Percentiles rank a stretch among this genome's conserved stretches.
Conservation (phyloP, 1,140 invertebrate genomes). For the Elysia chlorotica region DNA sequence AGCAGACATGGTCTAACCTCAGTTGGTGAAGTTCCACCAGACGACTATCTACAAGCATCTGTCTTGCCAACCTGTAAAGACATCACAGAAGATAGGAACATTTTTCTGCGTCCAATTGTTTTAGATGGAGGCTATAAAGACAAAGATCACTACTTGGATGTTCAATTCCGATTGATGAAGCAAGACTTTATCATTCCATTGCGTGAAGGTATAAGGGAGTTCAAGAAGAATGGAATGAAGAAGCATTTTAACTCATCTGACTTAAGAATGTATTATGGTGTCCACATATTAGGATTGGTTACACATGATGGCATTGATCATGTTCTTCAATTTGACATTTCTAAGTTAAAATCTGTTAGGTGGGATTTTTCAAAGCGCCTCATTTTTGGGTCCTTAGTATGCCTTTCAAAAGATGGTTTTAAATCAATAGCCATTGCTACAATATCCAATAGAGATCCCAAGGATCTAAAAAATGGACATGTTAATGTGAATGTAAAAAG, state of each 20-base stretch:
- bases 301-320: slow-evolving; percentile 35
- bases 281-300: slow-evolving; percentile 38
- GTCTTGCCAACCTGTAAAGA: too few relatives aligned
- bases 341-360: slow-evolving; percentile 25
- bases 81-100: too few relatives aligned
- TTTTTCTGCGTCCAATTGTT: too few relatives aligned
- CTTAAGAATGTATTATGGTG: slow-evolving; percentile 38
- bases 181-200: slow-evolving; percentile 70
- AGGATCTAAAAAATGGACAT: slow-evolving; percentile 24
- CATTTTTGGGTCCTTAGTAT: slow-evolving; percentile 73
- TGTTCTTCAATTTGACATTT: slow-evolving; percentile 40
- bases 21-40: too few relatives aligned
- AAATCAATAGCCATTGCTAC: slow-evolving; percentile 70
- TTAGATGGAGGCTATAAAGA: slow-evolving; percentile 68
- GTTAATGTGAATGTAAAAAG: slow-evolving; percentile 54
- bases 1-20: too few relatives aligned
- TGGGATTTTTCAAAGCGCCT: slow-evolving; percentile 66
- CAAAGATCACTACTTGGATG: slow-evolving; percentile 74
- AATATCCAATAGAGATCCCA: slow-evolving; percentile 68
- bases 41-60: too few relatives aligned
- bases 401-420: slow-evolving; percentile 73
- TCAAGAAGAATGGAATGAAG: slow-evolving; percentile 7
- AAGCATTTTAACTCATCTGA: slow-evolving; percentile 24
- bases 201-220: slow-evolving; percentile 55
- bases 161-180: slow-evolving; percentile 75